Evolutionary conservation across 2,888 invertebrate species (phyloP), one percentile per base, ranked within the genome.

Genomic region (Amitus sp.): DNA sequence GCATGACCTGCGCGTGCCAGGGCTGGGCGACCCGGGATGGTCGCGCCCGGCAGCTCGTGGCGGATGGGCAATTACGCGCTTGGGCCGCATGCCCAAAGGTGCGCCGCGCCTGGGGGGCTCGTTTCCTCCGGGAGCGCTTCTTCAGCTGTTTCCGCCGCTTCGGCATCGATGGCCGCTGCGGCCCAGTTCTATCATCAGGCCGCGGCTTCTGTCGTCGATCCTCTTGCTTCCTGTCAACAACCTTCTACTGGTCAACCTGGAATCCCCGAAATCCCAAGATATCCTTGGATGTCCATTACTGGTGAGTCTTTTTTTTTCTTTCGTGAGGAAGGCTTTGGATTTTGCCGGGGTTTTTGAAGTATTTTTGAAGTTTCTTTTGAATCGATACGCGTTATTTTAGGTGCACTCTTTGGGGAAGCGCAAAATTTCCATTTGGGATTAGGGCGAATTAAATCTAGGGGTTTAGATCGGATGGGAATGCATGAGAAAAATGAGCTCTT

Each of bases 281-380:
- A 96, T 83, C 95, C 95, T 46, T 96, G 95, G 95, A 95, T 96
- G 95, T 93, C 95, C 79, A 94, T 95, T 84, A 95, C 95, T 87
- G 95, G 95, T 95, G 87, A 90, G 88, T 86, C 15, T 5, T 37
- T 37, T 15, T 9, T 10, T n/a, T 6, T 30, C 2, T 30, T 30
- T 30, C n/a, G 30, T 7, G 10, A n/a, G n/a, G n/a, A n/a, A n/a
- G n/a, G n/a, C n/a, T n/a, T n/a, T n/a, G n/a, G n/a, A n/a, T n/a
- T n/a, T n/a, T n/a, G n/a, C n/a, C n/a, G n/a, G n/a, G n/a, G n/a
- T n/a, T n/a, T n/a, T n/a, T n/a, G n/a, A n/a, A 27, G 9, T 27
- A 6, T 3, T 23, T 23, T 23, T 37, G 37, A 15, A 15, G n/a
- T 7, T 27, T 7, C n/a, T 33, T 33, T 33, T 33, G 33, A 12